Evolutionary conservation across 2,888 invertebrate species (phyloP), one percentile per base, ranked within the genome.

Genomic region (Allolobophora icterica): DNA sequence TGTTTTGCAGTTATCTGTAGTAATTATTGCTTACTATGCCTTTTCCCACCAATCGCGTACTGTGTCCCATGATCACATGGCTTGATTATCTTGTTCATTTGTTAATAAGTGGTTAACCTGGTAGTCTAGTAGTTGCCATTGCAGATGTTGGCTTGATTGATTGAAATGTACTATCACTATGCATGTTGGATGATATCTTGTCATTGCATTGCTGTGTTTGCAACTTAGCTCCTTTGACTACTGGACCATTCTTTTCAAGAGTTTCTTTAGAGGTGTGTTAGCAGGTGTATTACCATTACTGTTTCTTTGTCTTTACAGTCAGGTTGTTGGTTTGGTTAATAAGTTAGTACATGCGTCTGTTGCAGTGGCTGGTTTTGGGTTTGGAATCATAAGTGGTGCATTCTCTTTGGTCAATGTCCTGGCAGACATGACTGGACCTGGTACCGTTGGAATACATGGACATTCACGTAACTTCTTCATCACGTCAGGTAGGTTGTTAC

Each of bases 361-460:
- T 94, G 38, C 93, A 95, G 99, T 99, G 3, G 98, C 98, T 84
- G 99, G 99, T 0, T 96, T 99, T 83, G 99, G 99, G 3, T 99
- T 98, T 96, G 99, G 99, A 87, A 96, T 98, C 4, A 98, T 99
- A 96, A 98, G 98, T 95, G 99, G 99, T 90, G 97, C 98, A 83
- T 99, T 99, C 96, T 97, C 99, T 0, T 96, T 99, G 92, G 97
- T 98, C 42, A 99, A 99, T 96, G 97, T 99, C 0, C 96, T 99
- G 90, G 99, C 99, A 35, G 99, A 99, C 95, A 97, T 98, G 92
- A 97, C 97, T 52, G 99, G 99, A 38, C 99, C 99, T 4, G 99
- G 98, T 34, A 99, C 99, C 0, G 97, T 99, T 96, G 99, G 99
- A 17, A 96, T 99, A 91, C 96, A 97, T 93, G 97, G 97, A 91